Evolutionary conservation across 2,888 invertebrate species (phyloP), one percentile per base, ranked within the genome.

Genomic region (Sabellastarte sp.): DNA sequence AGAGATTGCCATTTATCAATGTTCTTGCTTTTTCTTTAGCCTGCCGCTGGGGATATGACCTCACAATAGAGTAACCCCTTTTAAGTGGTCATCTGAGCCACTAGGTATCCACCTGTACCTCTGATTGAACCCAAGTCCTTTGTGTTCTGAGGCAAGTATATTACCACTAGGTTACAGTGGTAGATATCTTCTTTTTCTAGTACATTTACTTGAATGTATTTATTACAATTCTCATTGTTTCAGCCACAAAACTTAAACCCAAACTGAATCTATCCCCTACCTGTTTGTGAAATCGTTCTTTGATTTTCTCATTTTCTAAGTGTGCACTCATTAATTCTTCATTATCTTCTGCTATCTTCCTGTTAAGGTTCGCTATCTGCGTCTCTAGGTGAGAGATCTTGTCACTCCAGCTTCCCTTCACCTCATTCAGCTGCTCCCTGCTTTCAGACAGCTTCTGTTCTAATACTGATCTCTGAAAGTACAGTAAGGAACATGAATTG

Each of bases 381-480:
- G 92, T 92, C 82, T 95, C 94, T 51, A 94, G 85, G 0, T 91
- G 89, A 24, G 92, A 89, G 74, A 94, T 94, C 83, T 93, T 93
- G 20, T 92, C 91, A 76, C 93, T 93, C 94, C 94, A 94, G 0
- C 92, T 91, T 0, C 92, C 91, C 82, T 95, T 94, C 71, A 94
- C 92, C 76, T 94, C 93, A 0, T 91, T 90, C 33, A 94, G 85
- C 81, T 94, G 93, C 77, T 93, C 87, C 80, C 93, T 90, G 0
- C 93, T 89, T 78, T 94, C 94, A 74, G 92, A 91, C 64, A 94
- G 83, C 75, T 91, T 89, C 66, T 91, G 88, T 70, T 92, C 90
- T 32, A 93, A 85, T 24, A 31, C 61, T 26, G 74, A 73, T 59
- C 81, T 71, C 79, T 80, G 53, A 24, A 24, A 24, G 24, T 26